A percentile compares a stretch with the other conserved stretches of the same genome.
These are phyloP conservation scores for Morinoia aosen DNA, from an alignment of 2,888 invertebrate species.

Conservation along the genomic window DNA sequence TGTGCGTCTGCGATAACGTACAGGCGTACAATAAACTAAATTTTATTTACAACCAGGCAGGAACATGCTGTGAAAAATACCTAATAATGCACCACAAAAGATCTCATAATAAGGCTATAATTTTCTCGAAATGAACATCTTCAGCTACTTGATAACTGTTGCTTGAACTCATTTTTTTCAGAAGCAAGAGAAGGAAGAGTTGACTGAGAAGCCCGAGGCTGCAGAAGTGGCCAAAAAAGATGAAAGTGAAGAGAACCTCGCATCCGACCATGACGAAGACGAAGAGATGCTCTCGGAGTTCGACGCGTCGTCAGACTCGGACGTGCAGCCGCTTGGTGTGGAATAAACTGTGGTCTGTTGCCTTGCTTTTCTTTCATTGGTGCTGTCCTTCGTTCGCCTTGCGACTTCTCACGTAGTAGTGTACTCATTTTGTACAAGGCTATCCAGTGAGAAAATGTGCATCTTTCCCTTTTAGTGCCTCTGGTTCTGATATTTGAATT, in stretches of 20 bases:
- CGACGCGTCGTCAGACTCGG: background rate
- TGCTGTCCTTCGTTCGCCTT: background rate
- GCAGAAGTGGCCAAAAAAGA: background rate
- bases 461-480: no score
- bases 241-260: background rate
- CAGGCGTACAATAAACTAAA: no score
- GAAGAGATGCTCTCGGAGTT: background rate
- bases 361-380: background rate
- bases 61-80: no score
- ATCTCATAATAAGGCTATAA: no score
- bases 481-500: no score
- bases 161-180: background rate
- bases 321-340: background rate
- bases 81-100: no score
- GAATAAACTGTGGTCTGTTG: background rate
- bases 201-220: background rate
- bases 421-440: background rate
- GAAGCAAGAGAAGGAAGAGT: background rate
- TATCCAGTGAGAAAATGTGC: background rate
- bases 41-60: no score
- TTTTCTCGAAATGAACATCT: no score
- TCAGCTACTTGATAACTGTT: no score
- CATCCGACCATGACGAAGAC: background rate
- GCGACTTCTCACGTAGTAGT: background rate
- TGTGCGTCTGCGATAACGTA: no score